phyloP scores from a whole-genome alignment of 2,888 invertebrate genomes.

The Pachliopta kotzebuea region DNA sequence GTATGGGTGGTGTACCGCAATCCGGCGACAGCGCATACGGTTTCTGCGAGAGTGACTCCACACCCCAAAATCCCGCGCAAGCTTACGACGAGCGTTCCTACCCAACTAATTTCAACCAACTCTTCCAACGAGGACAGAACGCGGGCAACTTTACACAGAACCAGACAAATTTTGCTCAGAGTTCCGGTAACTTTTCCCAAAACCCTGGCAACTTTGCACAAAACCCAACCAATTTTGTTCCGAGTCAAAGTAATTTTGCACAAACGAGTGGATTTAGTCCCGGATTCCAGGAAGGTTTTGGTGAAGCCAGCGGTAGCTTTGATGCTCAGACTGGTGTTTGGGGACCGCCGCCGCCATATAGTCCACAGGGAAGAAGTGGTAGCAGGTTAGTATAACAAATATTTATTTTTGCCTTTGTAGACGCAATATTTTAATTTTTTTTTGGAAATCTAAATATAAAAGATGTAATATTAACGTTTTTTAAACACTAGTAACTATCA shows the following conservation, averaged over 20 bases:
- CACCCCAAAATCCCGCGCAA: constrained; percentile 39
- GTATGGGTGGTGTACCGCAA: constrained; percentile 85
- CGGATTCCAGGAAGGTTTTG: constrained; percentile 74
- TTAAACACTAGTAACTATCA: too few species aligned
- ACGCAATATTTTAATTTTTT: neutral
- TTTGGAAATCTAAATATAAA: too few species aligned
- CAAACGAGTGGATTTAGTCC: constrained; percentile 42
- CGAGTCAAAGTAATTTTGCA: constrained; percentile 40
- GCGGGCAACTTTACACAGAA: constrained; percentile 31
- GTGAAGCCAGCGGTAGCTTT: constrained; percentile 78
- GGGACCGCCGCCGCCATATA: constrained; percentile 95
- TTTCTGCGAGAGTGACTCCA: constrained; percentile 78
- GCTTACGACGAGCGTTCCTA: constrained; percentile 53
- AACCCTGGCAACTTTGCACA: constrained; percentile 40
- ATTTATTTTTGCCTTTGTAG: neutral
- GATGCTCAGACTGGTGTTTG: constrained; percentile 83
- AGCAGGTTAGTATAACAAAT: constrained; percentile 46
- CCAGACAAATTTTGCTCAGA: constrained; percentile 31
- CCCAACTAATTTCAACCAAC: constrained; percentile 41
- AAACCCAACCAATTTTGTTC: constrained; percentile 34
- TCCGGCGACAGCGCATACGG: constrained; percentile 90
- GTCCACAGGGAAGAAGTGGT: constrained; percentile 84
- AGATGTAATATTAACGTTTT: too few species aligned
- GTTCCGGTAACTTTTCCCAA: constrained; percentile 35
- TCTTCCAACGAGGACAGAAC: constrained; percentile 36